These are phyloP conservation scores for Nesoenas mayeri DNA, from an alignment of 2,113 vertebrate genomes.

Conservation along the genomic window DNA sequence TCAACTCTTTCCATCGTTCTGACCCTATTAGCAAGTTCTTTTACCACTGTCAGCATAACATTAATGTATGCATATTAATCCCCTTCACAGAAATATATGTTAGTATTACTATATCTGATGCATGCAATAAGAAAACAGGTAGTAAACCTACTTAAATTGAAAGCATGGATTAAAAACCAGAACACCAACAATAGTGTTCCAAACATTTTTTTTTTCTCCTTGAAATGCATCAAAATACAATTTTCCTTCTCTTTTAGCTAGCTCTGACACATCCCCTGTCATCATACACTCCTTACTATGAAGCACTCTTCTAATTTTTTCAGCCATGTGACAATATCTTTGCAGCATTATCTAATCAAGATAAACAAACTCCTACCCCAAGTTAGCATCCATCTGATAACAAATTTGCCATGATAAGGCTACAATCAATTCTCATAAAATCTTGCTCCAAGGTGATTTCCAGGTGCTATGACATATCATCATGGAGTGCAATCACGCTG, in stretches of 20 bases:
- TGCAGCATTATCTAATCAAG: constrained; percentile 52
- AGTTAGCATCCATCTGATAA: constrained; percentile 39
- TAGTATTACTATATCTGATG: accelerated
- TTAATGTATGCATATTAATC: neutral
- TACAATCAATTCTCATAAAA: constrained; percentile 64
- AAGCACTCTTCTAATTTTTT: neutral
- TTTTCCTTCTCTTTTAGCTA: neutral
- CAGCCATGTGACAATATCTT: neutral
- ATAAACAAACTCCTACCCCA: constrained; percentile 56
- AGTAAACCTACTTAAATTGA: neutral
- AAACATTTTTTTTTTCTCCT: neutral
- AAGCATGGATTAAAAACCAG: neutral
- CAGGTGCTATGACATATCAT: neutral
- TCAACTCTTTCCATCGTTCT: neutral
- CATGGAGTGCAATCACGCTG: neutral
- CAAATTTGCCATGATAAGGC: constrained; percentile 27
- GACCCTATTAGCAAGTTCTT: neutral
- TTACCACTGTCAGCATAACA: neutral
- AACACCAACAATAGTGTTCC: accelerated
- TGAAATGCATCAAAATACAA: neutral
- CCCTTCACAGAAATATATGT: too few relatives aligned
- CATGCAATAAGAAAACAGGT: neutral
- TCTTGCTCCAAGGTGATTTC: constrained; percentile 13
- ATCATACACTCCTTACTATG: neutral
- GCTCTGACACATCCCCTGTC: neutral